A percentile compares a stretch with the other conserved stretches of the same genome.
Conservation (phyloP, 2,888 invertebrate species). For the Alviniconcha strummeri region DNA sequence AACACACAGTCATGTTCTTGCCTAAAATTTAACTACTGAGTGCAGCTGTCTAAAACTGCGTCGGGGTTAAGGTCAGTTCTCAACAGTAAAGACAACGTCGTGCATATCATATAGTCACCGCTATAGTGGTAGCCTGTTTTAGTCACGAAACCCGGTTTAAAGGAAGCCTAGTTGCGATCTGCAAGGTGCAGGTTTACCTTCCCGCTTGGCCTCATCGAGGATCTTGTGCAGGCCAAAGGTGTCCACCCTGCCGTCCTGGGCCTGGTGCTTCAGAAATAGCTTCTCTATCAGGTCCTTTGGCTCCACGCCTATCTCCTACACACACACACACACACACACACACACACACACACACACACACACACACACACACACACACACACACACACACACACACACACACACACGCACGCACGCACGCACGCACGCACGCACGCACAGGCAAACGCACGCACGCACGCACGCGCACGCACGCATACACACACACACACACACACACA, state of each 20-base stretch:
- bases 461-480: not conserved
- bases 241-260: too few relatives aligned
- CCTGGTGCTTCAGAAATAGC: conserved; percentile 71
- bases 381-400: not conserved
- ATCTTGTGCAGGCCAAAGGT: conserved; percentile 82
- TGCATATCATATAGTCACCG: too few relatives aligned
- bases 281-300: conserved; percentile 77
- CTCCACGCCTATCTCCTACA: conserved; percentile 28
- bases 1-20: too few relatives aligned
- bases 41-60: too few relatives aligned
- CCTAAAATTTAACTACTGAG: too few relatives aligned
- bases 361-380: not conserved
- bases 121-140: too few relatives aligned
- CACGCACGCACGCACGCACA: not conserved
- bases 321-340: not conserved
- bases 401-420: not conserved
- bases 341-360: conserved; percentile 1
- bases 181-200: conserved; percentile 40
- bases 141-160: too few relatives aligned
- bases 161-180: too few relatives aligned
- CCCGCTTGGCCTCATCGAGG: conserved; percentile 77
- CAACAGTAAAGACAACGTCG: too few relatives aligned
- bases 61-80: too few relatives aligned
- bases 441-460: too few relatives aligned
- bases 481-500: not conserved